phyloP scores from a whole-genome alignment of 2,113 vertebrate genomes.

The Sinocyclocheilus grahami region DNA sequence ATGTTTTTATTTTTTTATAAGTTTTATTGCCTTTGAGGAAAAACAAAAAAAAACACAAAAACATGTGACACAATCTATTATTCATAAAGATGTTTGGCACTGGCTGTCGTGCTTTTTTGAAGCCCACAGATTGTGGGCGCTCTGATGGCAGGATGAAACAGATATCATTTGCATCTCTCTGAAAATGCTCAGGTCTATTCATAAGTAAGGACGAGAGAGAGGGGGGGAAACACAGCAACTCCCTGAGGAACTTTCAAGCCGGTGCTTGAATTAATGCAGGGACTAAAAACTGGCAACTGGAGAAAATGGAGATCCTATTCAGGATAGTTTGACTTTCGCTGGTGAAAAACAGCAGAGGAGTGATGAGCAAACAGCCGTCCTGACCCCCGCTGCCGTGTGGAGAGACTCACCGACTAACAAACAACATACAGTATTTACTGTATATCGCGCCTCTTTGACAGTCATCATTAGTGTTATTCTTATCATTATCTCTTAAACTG shows the following conservation, averaged over 20 bases:
- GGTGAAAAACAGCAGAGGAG: conserved; percentile 27
- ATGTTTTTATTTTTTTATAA: neutral
- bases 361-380: neutral
- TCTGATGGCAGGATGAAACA: conserved; percentile 39
- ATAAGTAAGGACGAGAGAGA: conserved; percentile 46
- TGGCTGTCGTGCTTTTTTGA: conserved; percentile 60
- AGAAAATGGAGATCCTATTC: conserved; percentile 14
- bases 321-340: neutral
- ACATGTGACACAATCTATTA: conserved; percentile 48
- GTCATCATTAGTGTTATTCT: conserved; percentile 36
- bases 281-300: conserved; percentile 13
- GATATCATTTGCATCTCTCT: conserved; percentile 70
- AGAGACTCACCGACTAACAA: neutral
- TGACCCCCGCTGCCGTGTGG: neutral
- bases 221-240: conserved; percentile 54
- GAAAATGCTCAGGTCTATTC: conserved; percentile 60
- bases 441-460: conserved; percentile 28
- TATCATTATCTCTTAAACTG: conserved; percentile 32
- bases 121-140: conserved; percentile 59
- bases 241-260: conserved; percentile 52
- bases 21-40: neutral
- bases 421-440: conserved; percentile 19
- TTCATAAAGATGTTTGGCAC: conserved; percentile 59
- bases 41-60: neutral
- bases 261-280: conserved; percentile 43